phyloP scores from a whole-genome alignment of 2,113 vertebrate genomes.

The Hippocampus mohnikei region DNA sequence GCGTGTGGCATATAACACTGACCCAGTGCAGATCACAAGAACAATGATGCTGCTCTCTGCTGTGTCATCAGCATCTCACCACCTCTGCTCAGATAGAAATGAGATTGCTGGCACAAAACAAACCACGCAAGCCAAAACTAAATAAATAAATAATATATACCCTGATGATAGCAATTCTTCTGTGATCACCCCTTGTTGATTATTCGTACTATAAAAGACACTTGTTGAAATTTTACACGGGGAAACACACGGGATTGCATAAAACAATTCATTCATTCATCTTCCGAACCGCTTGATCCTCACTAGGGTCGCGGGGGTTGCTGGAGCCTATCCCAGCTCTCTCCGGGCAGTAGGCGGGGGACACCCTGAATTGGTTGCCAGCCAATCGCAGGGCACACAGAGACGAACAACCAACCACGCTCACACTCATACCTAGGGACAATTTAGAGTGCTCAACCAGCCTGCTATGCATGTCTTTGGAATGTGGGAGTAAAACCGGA shows the following conservation, averaged over 20 bases:
- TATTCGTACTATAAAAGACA: not conserved
- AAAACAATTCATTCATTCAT: too few relatives aligned
- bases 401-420: too few relatives aligned
- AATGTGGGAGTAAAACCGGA: too few relatives aligned
- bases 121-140: not conserved
- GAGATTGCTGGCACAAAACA: not conserved
- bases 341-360: too few relatives aligned
- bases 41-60: constrained; percentile 16
- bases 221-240: not conserved
- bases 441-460: too few relatives aligned
- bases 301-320: too few relatives aligned
- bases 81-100: not conserved
- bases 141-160: not conserved
- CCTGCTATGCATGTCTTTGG: too few relatives aligned
- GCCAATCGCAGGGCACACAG: too few relatives aligned
- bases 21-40: constrained; percentile 24
- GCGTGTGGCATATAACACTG: constrained; percentile 31
- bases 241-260: not conserved
- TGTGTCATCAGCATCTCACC: constrained; percentile 22
- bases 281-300: too few relatives aligned
- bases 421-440: too few relatives aligned
- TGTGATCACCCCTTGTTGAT: not conserved
- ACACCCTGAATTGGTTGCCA: too few relatives aligned
- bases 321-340: too few relatives aligned
- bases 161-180: not conserved